Percentiles rank a stretch among this genome's conserved stretches.
phyloP scores from a whole-genome alignment of 2,113 vertebrate genomes.

The Piaya cayana region DNA sequence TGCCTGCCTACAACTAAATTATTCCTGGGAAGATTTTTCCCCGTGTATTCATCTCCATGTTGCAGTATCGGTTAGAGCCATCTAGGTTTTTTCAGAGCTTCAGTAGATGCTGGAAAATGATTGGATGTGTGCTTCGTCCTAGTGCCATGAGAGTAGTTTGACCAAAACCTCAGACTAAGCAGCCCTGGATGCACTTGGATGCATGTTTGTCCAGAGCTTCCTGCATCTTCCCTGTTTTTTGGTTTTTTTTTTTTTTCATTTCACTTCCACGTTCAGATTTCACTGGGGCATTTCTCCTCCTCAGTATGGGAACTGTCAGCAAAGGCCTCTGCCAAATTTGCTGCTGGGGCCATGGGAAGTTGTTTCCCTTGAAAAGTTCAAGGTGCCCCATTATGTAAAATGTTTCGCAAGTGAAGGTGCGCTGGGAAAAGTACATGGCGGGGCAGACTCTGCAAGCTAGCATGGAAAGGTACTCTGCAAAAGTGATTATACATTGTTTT shows the following conservation, averaged over 20 bases:
- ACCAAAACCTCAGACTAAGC: background rate
- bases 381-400: background rate
- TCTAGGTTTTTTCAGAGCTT: background rate
- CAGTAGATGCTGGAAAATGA: background rate
- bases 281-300: fast-evolving
- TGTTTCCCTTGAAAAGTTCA: background rate
- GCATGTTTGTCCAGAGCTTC: fast-evolving
- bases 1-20: background rate
- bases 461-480: constrained; percentile 14
- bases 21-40: background rate
- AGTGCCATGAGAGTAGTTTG: fast-evolving
- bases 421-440: background rate
- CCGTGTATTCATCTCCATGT: fast-evolving
- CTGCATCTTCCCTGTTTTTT: background rate
- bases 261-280: background rate
- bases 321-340: background rate
- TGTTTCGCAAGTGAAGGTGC: background rate
- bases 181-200: background rate
- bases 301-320: background rate
- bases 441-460: constrained; percentile 9
- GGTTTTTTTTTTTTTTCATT: background rate
- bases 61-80: background rate
- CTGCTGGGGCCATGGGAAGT: background rate
- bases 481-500: constrained; percentile 39
- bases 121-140: fast-evolving